phyloP scores from a whole-genome alignment of 2,888 invertebrate species.

The Meghimatium bilineatum region DNA sequence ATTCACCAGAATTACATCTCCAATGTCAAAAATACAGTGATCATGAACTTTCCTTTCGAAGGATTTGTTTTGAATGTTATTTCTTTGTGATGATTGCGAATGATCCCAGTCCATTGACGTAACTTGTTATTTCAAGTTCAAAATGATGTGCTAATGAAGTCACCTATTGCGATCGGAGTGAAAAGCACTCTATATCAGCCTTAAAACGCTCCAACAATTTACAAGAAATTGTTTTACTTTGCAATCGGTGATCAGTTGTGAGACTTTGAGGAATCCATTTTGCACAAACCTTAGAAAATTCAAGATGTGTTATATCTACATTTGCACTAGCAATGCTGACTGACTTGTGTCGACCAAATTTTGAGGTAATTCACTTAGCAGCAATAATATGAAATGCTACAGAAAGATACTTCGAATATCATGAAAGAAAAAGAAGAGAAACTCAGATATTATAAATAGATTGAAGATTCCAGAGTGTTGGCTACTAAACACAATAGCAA shows the following conservation, averaged over 20 bases:
- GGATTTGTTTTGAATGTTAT: not conserved
- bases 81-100: not conserved
- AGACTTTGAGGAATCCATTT: not conserved
- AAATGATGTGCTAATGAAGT: not conserved
- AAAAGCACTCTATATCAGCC: not conserved
- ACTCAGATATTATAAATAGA: too few relatives aligned
- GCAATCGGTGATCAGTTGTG: not conserved
- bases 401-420: too few relatives aligned
- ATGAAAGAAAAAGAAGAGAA: too few relatives aligned
- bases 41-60: not conserved
- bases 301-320: too few relatives aligned
- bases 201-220: not conserved
- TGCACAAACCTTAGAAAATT: not conserved
- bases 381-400: too few relatives aligned
- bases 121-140: not conserved
- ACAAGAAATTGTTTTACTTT: slow-evolving; percentile 6
- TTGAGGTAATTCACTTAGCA: too few relatives aligned
- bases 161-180: not conserved
- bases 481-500: too few relatives aligned
- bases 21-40: not conserved
- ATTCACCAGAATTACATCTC: not conserved
- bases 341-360: too few relatives aligned
- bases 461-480: too few relatives aligned
- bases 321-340: too few relatives aligned
- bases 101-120: not conserved